Evolutionary conservation across 1,140 invertebrate species (phyloP).

Genomic region (Drosophila kurseongensis): DNA sequence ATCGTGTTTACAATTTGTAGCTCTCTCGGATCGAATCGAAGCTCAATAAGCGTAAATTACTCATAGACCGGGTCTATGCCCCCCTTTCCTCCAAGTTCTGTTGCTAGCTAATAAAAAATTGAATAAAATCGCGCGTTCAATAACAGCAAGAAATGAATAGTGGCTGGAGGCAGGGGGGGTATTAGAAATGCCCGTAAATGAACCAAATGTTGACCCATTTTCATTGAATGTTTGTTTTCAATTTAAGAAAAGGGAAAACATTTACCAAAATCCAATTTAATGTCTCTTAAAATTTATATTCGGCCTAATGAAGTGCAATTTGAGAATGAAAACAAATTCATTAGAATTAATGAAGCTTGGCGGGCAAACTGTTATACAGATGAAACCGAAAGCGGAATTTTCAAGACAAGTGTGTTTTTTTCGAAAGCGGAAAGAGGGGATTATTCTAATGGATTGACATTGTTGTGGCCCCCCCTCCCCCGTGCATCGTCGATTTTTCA

Average conservation of each 20-base stretch:
- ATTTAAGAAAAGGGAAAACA: slow-evolving; percentile 52
- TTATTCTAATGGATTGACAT: slow-evolving; percentile 57
- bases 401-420: slow-evolving; percentile 44
- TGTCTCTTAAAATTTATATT: background rate
- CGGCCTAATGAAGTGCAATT: slow-evolving; percentile 24
- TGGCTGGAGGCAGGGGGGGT: too few species aligned
- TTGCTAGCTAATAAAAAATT: slow-evolving; percentile 74
- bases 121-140: slow-evolving; percentile 80
- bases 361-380: slow-evolving; percentile 57
- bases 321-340: slow-evolving; percentile 52
- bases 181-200: slow-evolving; percentile 15
- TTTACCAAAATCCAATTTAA: slow-evolving; percentile 54
- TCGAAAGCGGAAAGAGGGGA: background rate
- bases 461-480: background rate
- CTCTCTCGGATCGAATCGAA: slow-evolving; percentile 33
- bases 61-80: slow-evolving; percentile 27
- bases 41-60: slow-evolving; percentile 49
- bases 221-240: slow-evolving; percentile 51
- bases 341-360: slow-evolving; percentile 58
- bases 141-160: slow-evolving; percentile 50
- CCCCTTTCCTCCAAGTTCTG: background rate
- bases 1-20: slow-evolving; percentile 26
- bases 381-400: slow-evolving; percentile 73
- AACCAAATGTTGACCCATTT: slow-evolving; percentile 56
- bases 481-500: slow-evolving; percentile 12